Conservation (phyloP, 2,797 vertebrate genomes). For the Periparus ater region DNA sequence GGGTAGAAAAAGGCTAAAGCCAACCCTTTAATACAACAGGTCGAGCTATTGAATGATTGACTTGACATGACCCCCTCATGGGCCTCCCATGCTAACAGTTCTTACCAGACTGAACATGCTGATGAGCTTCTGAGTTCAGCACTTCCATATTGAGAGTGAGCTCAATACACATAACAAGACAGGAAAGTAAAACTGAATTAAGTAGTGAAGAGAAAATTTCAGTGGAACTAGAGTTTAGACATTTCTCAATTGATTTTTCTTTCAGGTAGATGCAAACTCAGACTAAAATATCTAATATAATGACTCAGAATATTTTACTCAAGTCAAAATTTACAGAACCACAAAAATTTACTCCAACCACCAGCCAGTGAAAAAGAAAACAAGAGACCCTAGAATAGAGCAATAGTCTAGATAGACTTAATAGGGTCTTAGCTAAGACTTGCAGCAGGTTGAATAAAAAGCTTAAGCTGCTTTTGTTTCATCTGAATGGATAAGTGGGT, state of each 20-base stretch:
- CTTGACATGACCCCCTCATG: background rate
- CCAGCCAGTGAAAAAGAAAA: background rate
- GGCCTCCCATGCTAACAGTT: background rate
- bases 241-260: background rate
- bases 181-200: background rate
- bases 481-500: background rate
- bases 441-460: background rate
- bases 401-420: background rate
- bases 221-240: background rate
- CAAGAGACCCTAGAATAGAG: background rate
- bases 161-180: background rate
- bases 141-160: background rate
- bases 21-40: background rate
- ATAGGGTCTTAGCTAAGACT: background rate
- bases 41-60: background rate
- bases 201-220: background rate
- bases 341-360: background rate
- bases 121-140: background rate
- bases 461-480: background rate
- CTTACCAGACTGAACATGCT: background rate
- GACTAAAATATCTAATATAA: background rate
- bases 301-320: background rate
- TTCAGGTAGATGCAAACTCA: background rate
- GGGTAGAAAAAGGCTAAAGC: background rate
- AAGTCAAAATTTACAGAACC: background rate